These are phyloP conservation scores for Prolemur simus DNA, from an alignment of 2,113 vertebrate species.

Conservation along the genomic window DNA sequence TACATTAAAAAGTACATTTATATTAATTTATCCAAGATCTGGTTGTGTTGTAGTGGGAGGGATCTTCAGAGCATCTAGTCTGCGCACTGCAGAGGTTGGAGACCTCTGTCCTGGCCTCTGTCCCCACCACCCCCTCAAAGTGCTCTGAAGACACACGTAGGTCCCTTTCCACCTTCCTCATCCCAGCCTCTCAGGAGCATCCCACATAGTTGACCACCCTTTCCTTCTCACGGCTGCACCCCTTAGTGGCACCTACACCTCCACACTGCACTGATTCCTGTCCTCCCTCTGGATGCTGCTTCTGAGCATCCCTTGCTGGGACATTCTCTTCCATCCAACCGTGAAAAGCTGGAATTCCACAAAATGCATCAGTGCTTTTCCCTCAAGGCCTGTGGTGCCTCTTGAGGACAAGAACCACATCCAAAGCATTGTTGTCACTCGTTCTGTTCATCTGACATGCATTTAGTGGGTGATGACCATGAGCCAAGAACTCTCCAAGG, in stretches of 20 bases:
- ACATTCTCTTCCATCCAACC: neutral
- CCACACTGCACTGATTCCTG: rapidly evolving
- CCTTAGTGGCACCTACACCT: rapidly evolving
- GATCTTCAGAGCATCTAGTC: no score
- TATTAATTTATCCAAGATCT: neutral
- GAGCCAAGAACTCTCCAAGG: neutral
- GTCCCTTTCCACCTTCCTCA: neutral
- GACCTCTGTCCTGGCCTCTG: rapidly evolving
- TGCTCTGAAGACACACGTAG: neutral
- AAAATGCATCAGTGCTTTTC: no score
- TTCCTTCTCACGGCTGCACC: rapidly evolving
- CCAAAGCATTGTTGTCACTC: rapidly evolving
- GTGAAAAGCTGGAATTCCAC: rapidly evolving
- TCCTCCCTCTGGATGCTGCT: neutral
- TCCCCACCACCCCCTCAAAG: neutral
- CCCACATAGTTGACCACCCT: rapidly evolving
- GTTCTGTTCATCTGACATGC: rapidly evolving
- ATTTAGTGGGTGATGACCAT: rapidly evolving
- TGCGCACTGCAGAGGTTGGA: rapidly evolving
- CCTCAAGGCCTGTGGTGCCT: no score
- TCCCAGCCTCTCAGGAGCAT: neutral
- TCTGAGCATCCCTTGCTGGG: neutral
- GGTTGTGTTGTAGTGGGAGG: neutral
- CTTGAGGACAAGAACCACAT: rapidly evolving
- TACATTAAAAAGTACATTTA: neutral